These are phyloP conservation scores for Cistogaster globosa DNA, from an alignment of 2,888 invertebrate species.

Conservation along the genomic window DNA sequence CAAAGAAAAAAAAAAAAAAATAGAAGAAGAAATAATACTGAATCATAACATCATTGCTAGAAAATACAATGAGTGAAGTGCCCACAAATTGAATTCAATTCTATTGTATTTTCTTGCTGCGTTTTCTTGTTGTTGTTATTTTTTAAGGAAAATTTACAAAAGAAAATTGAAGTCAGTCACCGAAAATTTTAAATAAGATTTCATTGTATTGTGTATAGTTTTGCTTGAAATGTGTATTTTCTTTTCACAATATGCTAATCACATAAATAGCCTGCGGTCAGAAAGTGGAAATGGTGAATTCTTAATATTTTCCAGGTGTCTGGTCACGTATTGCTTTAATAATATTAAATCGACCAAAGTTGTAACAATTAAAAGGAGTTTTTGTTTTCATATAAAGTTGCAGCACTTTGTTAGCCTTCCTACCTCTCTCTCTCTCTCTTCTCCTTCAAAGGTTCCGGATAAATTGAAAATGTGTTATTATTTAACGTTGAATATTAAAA, in stretches of 20 bases:
- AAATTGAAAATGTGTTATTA: too few species aligned
- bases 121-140: not conserved
- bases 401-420: too few species aligned
- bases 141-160: conserved; percentile 15
- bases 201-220: conserved; percentile 37
- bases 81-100: conserved; percentile 45
- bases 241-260: conserved; percentile 52
- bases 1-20: not conserved
- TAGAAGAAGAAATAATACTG: conserved; percentile 15
- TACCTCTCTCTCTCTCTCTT: too few species aligned
- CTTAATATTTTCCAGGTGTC: not conserved
- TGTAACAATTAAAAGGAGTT: too few species aligned
- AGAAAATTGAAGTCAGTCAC: conserved; percentile 50
- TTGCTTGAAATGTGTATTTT: not conserved
- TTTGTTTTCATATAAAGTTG: too few species aligned
- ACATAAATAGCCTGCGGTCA: conserved; percentile 12
- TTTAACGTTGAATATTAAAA: too few species aligned
- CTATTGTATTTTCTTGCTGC: not conserved
- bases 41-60: conserved; percentile 40
- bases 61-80: conserved; percentile 18
- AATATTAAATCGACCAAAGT: not conserved
- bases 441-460: too few species aligned
- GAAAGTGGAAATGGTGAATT: conserved; percentile 35
- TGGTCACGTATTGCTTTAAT: not conserved
- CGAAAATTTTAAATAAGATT: conserved; percentile 54